Evolutionary conservation across 2,888 invertebrate genomes (phyloP), one percentile per base, ranked within the genome.

Genomic region (Agriopis marginaria): DNA sequence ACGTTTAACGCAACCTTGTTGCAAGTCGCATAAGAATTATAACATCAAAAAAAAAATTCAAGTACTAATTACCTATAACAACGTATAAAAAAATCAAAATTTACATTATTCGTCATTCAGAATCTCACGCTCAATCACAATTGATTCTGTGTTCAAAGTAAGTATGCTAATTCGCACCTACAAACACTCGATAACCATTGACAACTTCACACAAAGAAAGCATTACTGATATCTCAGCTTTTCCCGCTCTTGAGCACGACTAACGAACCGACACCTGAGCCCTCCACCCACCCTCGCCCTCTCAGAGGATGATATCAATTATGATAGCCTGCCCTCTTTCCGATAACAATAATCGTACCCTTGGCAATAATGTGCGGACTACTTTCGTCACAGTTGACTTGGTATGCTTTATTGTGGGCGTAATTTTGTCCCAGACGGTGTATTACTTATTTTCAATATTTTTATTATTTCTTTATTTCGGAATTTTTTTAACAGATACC

Each of bases 261-360:
- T 72, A 71, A 71, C 70, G 68, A 66, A 23, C 55, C 51, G 58
- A 45, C 58, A 58, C 78, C 80, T 79, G 80, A 73, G 75, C 42
- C 69, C 71, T 59, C 66, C 56, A 47, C 47, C 42, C 47, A 49
- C 49, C 61, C 63, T 45, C 64, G n/a, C 53, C 61, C 68, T 71
- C 53, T 44, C 10, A 7, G 62, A 55, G 51, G 68, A 64, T 73
- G 66, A 40, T 76, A 79, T 76, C 80, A 80, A 80, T 80, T 80
- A 79, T 74, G 72, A 75, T 68, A 69, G 17, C 72, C 62, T 71
- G 44, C 76, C 70, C 71, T 76, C 72, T 59, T 70, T 73, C 72
- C 70, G 68, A 68, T 64, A 39, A 58, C 69, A 68, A 72, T 68
- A 68, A 68, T 69, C 55, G 60, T 40, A 53, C 62, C 51, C 61